Percentiles rank a stretch among this genome's conserved stretches.
Conservation (phyloP, 2,888 invertebrate genomes). For the Pomacea canaliculata region DNA sequence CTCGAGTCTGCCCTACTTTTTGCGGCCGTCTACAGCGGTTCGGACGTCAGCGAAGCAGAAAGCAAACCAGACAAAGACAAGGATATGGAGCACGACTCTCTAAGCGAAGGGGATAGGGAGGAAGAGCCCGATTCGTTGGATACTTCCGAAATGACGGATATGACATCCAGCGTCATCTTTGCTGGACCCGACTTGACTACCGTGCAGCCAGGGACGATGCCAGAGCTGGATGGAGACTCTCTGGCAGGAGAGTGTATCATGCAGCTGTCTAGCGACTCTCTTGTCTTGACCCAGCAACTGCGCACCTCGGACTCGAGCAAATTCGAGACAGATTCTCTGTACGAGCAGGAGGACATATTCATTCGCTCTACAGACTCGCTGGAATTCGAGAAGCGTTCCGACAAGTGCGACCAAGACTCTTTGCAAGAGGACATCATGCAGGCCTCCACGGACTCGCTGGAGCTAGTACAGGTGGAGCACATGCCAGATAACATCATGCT, state of each 20-base stretch:
- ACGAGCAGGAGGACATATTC: slow-evolving; percentile 41
- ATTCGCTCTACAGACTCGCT: slow-evolving; percentile 50
- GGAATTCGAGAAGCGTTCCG: slow-evolving; percentile 41
- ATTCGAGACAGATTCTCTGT: slow-evolving; percentile 43
- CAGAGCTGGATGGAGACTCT: slow-evolving; percentile 56
- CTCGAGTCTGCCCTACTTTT: slow-evolving; percentile 45
- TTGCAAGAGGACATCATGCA: slow-evolving; percentile 51
- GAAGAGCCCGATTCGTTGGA: slow-evolving; percentile 59
- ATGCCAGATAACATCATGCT: slow-evolving; percentile 35
- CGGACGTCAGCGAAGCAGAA: slow-evolving; percentile 31
- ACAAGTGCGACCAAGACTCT: slow-evolving; percentile 46
- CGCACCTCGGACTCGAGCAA: slow-evolving; percentile 38
- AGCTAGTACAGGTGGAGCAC: slow-evolving; percentile 34
- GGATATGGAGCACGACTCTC: slow-evolving; percentile 57
- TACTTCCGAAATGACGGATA: slow-evolving; percentile 57
- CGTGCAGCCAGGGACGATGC: slow-evolving; percentile 42
- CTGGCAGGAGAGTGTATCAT: slow-evolving; percentile 53
- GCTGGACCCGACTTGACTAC: slow-evolving; percentile 34
- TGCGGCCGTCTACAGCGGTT: slow-evolving; percentile 33
- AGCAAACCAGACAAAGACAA: slow-evolving; percentile 39
- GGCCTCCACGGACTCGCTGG: slow-evolving; percentile 56
- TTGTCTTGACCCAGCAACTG: slow-evolving; percentile 38
- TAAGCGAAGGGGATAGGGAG: slow-evolving; percentile 56
- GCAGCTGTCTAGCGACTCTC: slow-evolving; percentile 61
- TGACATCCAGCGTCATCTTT: slow-evolving; percentile 59